Evolutionary conservation across 2,888 invertebrate genomes (phyloP).

Genomic region (Tribolium freemani): DNA sequence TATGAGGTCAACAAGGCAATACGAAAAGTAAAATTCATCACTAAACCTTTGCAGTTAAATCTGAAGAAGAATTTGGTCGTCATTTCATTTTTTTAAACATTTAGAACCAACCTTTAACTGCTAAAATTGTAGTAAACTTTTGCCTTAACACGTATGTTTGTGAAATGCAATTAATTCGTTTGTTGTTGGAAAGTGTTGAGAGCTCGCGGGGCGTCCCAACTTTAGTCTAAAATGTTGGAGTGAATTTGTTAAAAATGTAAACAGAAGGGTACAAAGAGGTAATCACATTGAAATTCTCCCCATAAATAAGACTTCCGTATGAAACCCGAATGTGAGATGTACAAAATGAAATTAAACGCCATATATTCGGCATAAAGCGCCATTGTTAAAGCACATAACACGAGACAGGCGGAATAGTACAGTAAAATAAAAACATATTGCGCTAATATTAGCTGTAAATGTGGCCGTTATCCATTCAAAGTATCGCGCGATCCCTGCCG

Average conservation of each 20-base stretch:
- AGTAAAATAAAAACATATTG: constrained; percentile 54
- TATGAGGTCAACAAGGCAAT: not conserved
- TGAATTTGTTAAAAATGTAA: not conserved
- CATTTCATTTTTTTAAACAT: too few relatives aligned
- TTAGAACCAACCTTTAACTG: too few relatives aligned
- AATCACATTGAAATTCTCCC: constrained; percentile 34
- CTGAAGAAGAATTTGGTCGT: too few relatives aligned
- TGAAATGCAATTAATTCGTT: too few relatives aligned
- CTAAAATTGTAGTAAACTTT: too few relatives aligned
- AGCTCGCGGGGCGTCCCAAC: too few relatives aligned
- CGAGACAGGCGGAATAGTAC: constrained; percentile 54
- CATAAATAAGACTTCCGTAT: constrained; percentile 44
- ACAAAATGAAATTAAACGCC: constrained; percentile 51
- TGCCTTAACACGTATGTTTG: too few relatives aligned
- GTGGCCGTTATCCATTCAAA: constrained; percentile 37
- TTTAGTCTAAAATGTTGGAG: not conserved
- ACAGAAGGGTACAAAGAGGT: not conserved
- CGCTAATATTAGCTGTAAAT: constrained; percentile 41
- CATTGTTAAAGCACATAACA: constrained; percentile 48
- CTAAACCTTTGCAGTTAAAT: not conserved
- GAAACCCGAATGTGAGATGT: constrained; percentile 35
- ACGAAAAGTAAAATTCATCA: not conserved
- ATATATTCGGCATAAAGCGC: constrained; percentile 49
- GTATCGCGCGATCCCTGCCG: constrained; percentile 3
- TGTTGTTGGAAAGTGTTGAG: too few relatives aligned